These are phyloP conservation scores for Coregonus ussuriensis DNA, from an alignment of 2,797 vertebrate genomes.

Conservation along the genomic window DNA sequence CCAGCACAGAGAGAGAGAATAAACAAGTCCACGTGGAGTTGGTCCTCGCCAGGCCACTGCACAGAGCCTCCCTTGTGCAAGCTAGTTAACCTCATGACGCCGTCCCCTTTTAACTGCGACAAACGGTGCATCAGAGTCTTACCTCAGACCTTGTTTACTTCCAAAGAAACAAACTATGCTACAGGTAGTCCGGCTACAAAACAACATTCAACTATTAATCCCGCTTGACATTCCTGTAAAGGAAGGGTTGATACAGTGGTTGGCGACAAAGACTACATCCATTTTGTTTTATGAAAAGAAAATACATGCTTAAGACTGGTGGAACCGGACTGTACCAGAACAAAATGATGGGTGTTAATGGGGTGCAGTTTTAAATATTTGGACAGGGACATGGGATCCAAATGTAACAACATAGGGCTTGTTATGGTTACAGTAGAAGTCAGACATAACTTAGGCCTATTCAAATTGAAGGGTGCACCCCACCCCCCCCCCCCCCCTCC, in stretches of 20 bases:
- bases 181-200: neutral
- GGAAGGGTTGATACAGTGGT: neutral
- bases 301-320: neutral
- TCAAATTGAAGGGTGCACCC: too few relatives aligned
- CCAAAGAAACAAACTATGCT: conserved; percentile 4
- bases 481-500: neutral
- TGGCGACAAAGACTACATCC: neutral
- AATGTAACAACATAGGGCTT: conserved; percentile 4
- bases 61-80: conserved; percentile 46
- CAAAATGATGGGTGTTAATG: neutral
- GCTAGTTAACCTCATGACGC: conserved; percentile 21
- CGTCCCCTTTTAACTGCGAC: conserved; percentile 25
- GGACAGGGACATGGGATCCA: neutral
- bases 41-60: conserved; percentile 9
- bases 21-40: conserved; percentile 36
- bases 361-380: neutral
- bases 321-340: neutral
- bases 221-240: neutral
- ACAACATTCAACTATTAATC: conserved; percentile 1
- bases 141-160: conserved; percentile 20
- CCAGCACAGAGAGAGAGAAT: conserved; percentile 33
- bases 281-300: neutral
- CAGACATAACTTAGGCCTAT: too few relatives aligned
- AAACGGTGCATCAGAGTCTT: conserved; percentile 1
- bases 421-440: neutral